These are phyloP conservation scores for Phrynosoma platyrhinos DNA, from an alignment of 2,113 vertebrate genomes.

Conservation along the genomic window DNA sequence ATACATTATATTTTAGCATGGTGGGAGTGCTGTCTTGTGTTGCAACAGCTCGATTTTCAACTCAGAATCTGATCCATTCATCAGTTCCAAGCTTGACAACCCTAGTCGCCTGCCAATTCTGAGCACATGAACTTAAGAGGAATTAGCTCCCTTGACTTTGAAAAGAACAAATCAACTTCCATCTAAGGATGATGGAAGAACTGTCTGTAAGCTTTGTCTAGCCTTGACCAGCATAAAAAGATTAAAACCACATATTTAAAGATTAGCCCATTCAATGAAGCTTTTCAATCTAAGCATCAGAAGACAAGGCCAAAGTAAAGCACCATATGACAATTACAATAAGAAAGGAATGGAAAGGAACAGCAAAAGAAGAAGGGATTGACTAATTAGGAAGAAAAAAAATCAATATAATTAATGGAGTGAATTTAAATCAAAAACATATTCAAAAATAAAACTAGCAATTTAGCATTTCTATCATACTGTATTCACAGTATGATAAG, in stretches of 20 bases:
- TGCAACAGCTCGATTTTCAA: neutral
- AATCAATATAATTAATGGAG: conserved; percentile 5
- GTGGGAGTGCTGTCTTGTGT: neutral
- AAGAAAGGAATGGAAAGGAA: neutral
- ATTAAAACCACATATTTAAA: neutral
- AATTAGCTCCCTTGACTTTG: neutral
- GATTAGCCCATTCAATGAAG: conserved; percentile 12
- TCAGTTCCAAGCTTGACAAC: neutral
- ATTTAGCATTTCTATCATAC: conserved; percentile 19
- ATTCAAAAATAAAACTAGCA: conserved; percentile 3
- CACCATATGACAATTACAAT: neutral
- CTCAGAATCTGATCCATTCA: neutral
- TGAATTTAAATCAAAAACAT: conserved; percentile 22
- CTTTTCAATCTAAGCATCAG: conserved; percentile 2
- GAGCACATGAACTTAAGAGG: neutral
- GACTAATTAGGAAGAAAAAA: neutral
- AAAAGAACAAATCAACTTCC: conserved; percentile 20
- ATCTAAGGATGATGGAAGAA: neutral
- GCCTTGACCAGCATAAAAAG: conserved; percentile 11
- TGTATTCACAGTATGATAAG: neutral
- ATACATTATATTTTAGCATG: neutral
- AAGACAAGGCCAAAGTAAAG: neutral
- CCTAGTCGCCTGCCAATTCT: neutral
- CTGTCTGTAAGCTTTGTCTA: neutral
- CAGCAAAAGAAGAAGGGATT: neutral